Conservation (phyloP, 2,888 invertebrate species). For the Luperina testacea region DNA sequence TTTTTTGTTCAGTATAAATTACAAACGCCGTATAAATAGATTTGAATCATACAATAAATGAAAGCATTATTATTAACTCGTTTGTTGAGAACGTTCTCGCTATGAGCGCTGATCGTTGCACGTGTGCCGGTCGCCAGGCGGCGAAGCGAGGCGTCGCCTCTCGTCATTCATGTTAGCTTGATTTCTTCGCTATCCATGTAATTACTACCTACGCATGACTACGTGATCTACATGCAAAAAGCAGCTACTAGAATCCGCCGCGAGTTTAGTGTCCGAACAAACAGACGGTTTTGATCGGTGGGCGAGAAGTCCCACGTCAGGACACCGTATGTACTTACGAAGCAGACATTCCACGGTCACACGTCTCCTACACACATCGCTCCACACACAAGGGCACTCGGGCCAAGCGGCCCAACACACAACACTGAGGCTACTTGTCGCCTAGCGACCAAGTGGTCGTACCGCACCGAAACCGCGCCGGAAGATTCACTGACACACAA, state of each 20-base stretch:
- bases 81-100: slow-evolving; percentile 77
- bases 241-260: slow-evolving; percentile 69
- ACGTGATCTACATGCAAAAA: slow-evolving; percentile 72
- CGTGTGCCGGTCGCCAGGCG: slow-evolving; percentile 83
- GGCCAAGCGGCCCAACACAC: slow-evolving; percentile 86
- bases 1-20: slow-evolving; percentile 63
- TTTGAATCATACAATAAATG: slow-evolving; percentile 72
- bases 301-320: slow-evolving; percentile 75
- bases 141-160: slow-evolving; percentile 81
- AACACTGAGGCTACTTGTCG: slow-evolving; percentile 79
- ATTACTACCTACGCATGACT: slow-evolving; percentile 76
- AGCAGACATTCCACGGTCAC: slow-evolving; percentile 87
- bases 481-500: slow-evolving; percentile 86
- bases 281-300: slow-evolving; percentile 68
- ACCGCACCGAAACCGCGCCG: slow-evolving; percentile 86
- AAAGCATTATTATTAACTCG: slow-evolving; percentile 78
- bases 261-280: slow-evolving; percentile 57
- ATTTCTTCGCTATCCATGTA: slow-evolving; percentile 77
- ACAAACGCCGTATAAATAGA: slow-evolving; percentile 64
- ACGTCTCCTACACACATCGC: slow-evolving; percentile 87
- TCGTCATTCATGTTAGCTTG: slow-evolving; percentile 83
- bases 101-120: slow-evolving; percentile 75
- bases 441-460: slow-evolving; percentile 75
- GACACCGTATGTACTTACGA: slow-evolving; percentile 86
- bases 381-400: slow-evolving; percentile 86